Base-by-base conservation (phyloP, 1,140 invertebrate species). In the Lepidostoma basale region DNA sequence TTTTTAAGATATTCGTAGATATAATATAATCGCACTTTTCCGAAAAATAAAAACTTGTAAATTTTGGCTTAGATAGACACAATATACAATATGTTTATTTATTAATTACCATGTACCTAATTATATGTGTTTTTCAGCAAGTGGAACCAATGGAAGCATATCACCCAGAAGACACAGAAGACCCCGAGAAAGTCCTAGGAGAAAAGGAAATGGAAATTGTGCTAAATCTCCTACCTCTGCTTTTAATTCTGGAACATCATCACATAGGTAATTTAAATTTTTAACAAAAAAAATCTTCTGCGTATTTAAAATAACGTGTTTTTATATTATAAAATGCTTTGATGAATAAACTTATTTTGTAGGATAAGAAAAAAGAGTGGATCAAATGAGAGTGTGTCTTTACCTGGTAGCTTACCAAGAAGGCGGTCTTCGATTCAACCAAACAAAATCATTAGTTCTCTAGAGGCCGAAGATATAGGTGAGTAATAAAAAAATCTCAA, bases 371-470 rank as follows among this genome's bases (percentile, higher is more conserved):
- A 80, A 67, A 83, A 83, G 76, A 83, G 81, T 74, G 81, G 80
- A 10, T 83, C 82, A 18, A 83, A 83, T 69, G 82, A 83, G 78
- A 83, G 86, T 75, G 87, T 86, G 70, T 87, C 86, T 56, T 75
- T 89, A 39, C 88, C 88, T 2, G 87, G 88, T 25, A 89, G 88
- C 73, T 77, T 90, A 33, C 87, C 88, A 2, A 78, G 88, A 72
- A 83, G 88, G 77, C 86, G 87, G 76, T 86, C 87, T n/a, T 84
- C 81, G 4, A 85, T 83, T 67, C 81, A 82, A n/a, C 82, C 80
- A 26, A 66, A 79, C 30, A 79, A 81, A 44, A 79, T 79, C 52
- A 62, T 83, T 20, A 81, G 81, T 73, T 83, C 82, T 5, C 74
- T 83, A 42, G 82, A 85, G 69, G 83, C 83, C 0, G 81, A 85